Evolutionary conservation across 64 coral and sea anemone genomes (phyloP).

Genomic region (Platygyra sinensis): DNA sequence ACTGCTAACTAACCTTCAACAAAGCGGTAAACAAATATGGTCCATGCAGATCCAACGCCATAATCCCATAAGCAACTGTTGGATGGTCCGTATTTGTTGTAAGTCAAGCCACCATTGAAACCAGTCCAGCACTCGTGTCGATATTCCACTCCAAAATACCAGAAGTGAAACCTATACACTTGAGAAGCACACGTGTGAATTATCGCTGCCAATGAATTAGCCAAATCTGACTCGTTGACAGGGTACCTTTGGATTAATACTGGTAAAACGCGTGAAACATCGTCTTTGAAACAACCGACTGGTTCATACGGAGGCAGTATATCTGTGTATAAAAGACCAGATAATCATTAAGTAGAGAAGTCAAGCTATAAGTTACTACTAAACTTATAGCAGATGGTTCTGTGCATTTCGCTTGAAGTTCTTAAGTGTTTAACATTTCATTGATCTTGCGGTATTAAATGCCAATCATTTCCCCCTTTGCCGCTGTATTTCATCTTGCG

Average conservation of each 20-base stretch:
- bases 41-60: background rate
- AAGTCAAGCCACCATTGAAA: background rate
- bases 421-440: no score
- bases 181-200: background rate
- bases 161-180: background rate
- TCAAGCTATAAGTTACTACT: no score
- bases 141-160: background rate
- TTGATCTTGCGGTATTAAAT: no score
- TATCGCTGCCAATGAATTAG: background rate
- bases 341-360: background rate
- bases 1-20: background rate
- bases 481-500: no score
- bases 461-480: no score
- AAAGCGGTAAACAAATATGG: conserved; percentile 4
- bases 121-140: background rate
- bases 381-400: no score
- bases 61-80: background rate
- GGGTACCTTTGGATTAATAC: background rate
- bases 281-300: background rate
- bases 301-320: background rate
- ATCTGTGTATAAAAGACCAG: background rate
- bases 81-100: background rate
- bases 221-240: background rate
- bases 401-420: no score
- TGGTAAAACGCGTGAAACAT: background rate